phyloP scores from a whole-genome alignment of 92 coral and sea anemone genomes.

The Muricea muricata region DNA sequence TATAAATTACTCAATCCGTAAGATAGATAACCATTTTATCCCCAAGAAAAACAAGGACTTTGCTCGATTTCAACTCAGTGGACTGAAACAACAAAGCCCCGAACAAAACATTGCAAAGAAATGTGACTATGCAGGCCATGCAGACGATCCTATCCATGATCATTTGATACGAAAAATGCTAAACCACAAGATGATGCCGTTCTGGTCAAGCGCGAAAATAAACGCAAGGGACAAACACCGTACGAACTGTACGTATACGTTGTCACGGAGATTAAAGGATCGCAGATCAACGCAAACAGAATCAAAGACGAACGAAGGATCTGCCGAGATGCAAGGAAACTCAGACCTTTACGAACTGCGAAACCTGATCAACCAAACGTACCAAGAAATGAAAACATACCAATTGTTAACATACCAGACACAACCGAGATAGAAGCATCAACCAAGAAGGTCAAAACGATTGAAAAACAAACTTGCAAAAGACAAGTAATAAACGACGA shows the following conservation, averaged over 20 bases:
- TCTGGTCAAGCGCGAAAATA: constrained; percentile 51
- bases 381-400: not conserved
- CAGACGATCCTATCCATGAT: too few species aligned
- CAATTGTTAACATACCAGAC: not conserved
- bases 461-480: not conserved
- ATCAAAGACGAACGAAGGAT: constrained; percentile 40
- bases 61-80: too few species aligned
- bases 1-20: too few species aligned
- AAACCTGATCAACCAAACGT: not conserved
- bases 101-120: too few species aligned
- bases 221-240: constrained; percentile 47
- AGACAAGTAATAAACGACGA: not conserved
- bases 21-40: too few species aligned
- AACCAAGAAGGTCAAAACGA: not conserved
- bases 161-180: too few species aligned
- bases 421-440: constrained; percentile 7
- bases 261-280: constrained; percentile 21
- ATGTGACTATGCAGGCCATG: too few species aligned
- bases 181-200: constrained; percentile 52
- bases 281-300: constrained; percentile 48
- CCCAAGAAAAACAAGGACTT: too few species aligned
- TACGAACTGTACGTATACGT: constrained; percentile 49
- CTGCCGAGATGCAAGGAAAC: constrained; percentile 58
- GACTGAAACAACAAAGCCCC: too few species aligned
- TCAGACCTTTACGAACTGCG: constrained; percentile 38